Evolutionary conservation across 2,888 invertebrate genomes (phyloP), one percentile per base, ranked within the genome.

Genomic region (Hydriomena furcata): DNA sequence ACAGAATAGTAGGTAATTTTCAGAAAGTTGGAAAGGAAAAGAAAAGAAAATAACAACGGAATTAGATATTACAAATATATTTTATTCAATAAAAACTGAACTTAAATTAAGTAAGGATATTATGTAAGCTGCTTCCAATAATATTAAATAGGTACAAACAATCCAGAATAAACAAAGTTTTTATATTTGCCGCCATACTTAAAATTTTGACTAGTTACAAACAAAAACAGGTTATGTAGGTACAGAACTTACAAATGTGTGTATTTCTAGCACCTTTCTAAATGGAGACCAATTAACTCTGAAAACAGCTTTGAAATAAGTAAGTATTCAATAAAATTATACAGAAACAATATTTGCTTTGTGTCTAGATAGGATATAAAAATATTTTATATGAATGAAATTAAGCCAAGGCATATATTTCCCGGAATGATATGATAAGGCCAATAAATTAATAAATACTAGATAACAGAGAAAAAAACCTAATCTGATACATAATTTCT

Each of bases 31-130:
- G 17, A 4, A n/a, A 17, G 2, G 28, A 30, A 28, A 24, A 23
- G 1, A 11, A 42, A 53, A 46, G 44, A 31, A 71, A 77, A 78
- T 76, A 61, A 79, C 46, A 76, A 65, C 56, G 65, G 51, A 35
- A 61, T 63, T 65, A 75, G 80, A 82, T 87, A 87, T 88, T 90
- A 89, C 88, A 90, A 89, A 89, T 89, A 87, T 83, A 79, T 82
- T 84, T 41, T 88, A 87, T 82, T 86, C 75, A 87, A 82, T 83
- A 82, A 84, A 80, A 86, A 84, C 78, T 74, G 73, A 82, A 79
- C 71, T 76, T 78, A 79, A 85, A 83, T 80, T 82, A 83, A 82
- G 72, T 76, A 77, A 80, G 69, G 79, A 79, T 71, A 78, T 78
- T 79, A 61, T 52, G 47, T 82, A 85, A 81, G 83, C 82, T 79